A percentile compares a stretch with the other conserved stretches of the same genome.
Conservation (phyloP, 2,888 invertebrate genomes). For the Erebia aethiops region DNA sequence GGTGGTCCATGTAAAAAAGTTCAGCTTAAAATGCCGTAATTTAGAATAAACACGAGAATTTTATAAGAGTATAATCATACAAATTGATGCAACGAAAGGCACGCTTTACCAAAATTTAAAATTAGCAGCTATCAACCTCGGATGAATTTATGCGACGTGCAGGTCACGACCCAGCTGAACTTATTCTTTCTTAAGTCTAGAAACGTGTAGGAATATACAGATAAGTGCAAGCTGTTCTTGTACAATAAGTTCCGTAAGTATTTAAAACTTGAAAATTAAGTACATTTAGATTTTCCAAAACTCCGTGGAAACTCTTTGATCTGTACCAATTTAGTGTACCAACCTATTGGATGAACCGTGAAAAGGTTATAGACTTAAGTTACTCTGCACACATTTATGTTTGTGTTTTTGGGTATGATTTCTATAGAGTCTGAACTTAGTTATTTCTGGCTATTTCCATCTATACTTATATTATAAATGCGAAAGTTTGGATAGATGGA, state of each 20-base stretch:
- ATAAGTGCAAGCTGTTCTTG: too few relatives aligned
- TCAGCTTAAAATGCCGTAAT: constrained; percentile 11
- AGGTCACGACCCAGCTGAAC: constrained; percentile 8
- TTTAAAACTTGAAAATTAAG: too few relatives aligned
- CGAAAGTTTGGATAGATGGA: too few relatives aligned
- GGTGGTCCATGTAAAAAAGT: constrained; percentile 16
- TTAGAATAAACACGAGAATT: constrained; percentile 14
- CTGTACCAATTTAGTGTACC: too few relatives aligned
- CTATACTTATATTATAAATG: too few relatives aligned
- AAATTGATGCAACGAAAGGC: constrained; percentile 20
- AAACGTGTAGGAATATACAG: not conserved
- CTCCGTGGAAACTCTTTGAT: too few relatives aligned
- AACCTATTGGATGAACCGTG: too few relatives aligned
- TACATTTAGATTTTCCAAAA: too few relatives aligned
- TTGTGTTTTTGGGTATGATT: not conserved
- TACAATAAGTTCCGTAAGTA: too few relatives aligned
- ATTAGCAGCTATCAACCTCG: constrained; percentile 13
- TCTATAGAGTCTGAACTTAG: not conserved
- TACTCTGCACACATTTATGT: not conserved
- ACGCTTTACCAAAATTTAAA: constrained; percentile 22
- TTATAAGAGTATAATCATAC: constrained; percentile 17
- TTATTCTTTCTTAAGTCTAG: not conserved
- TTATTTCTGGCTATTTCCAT: too few relatives aligned
- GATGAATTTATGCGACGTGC: constrained; percentile 14
- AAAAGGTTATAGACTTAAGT: too few relatives aligned